Evolutionary conservation across 2,888 invertebrate genomes (phyloP).

Genomic region (Entomobrya multifasciata): DNA sequence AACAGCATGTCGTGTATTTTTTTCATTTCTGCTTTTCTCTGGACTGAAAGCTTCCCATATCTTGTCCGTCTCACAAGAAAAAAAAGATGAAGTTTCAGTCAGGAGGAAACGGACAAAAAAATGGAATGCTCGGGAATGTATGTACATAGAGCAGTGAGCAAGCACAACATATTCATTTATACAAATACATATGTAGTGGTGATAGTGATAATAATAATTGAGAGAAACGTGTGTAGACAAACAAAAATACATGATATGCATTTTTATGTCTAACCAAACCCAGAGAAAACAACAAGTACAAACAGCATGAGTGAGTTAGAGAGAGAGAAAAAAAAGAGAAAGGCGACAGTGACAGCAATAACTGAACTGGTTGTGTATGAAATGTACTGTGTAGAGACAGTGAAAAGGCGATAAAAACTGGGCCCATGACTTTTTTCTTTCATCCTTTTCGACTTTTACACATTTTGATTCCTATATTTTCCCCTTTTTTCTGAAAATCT

Average conservation of each 20-base stretch:
- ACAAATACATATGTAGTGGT: slow-evolving; percentile 36
- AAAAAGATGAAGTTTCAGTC: slow-evolving; percentile 67
- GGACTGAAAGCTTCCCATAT: slow-evolving; percentile 65
- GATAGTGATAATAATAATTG: not conserved
- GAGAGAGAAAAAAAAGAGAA: slow-evolving; percentile 31
- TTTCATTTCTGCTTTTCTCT: slow-evolving; percentile 8
- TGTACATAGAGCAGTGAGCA: slow-evolving; percentile 37
- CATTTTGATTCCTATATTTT: slow-evolving; percentile 60
- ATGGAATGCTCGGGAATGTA: not conserved
- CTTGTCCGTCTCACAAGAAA: slow-evolving; percentile 61
- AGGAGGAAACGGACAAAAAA: slow-evolving; percentile 67
- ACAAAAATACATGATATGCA: slow-evolving; percentile 73
- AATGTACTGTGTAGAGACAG: not conserved
- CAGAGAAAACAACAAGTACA: slow-evolving; percentile 3
- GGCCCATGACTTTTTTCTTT: slow-evolving; percentile 66
- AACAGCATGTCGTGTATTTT: not conserved
- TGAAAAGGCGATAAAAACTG: slow-evolving; percentile 70
- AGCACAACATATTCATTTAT: slow-evolving; percentile 63
- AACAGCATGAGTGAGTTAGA: slow-evolving; percentile 31
- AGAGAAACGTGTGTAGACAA: slow-evolving; percentile 51
- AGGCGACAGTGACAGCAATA: slow-evolving; percentile 68
- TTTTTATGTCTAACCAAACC: slow-evolving; percentile 57
- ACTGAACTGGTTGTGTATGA: not conserved
- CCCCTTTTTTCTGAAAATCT: slow-evolving; percentile 53
- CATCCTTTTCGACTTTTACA: slow-evolving; percentile 66